phyloP scores from a whole-genome alignment of 1,140 invertebrate genomes.

The Aphaenogaster floridana region DNA sequence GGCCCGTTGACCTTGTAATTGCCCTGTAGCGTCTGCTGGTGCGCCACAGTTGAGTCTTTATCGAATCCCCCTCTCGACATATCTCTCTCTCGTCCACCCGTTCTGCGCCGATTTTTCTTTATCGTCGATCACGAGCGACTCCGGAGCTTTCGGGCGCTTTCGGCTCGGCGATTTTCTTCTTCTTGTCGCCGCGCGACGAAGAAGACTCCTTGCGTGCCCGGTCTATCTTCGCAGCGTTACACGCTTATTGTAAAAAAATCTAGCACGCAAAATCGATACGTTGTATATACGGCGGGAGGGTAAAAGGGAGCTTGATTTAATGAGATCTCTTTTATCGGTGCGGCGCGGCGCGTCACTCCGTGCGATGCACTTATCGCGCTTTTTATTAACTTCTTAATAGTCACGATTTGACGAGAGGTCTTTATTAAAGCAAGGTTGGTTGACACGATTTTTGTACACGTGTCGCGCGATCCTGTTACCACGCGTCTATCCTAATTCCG shows the following conservation, averaged over 20 bases:
- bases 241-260: neutral
- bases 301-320: slow-evolving; percentile 14
- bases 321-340: slow-evolving; percentile 30
- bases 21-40: slow-evolving; percentile 69
- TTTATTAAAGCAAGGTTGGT: neutral
- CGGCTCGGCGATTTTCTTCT: slow-evolving; percentile 34
- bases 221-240: neutral
- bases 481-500: slow-evolving; percentile 11
- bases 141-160: slow-evolving; percentile 42
- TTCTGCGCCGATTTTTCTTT: slow-evolving; percentile 39
- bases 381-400: neutral
- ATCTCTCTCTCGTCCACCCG: neutral
- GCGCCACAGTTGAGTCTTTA: slow-evolving; percentile 64
- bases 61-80: slow-evolving; percentile 22
- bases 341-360: neutral
- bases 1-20: slow-evolving; percentile 77
- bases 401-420: neutral
- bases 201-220: neutral
- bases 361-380: slow-evolving; percentile 18
- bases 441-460: slow-evolving; percentile 28
- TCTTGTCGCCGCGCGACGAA: slow-evolving; percentile 18
- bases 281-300: no score
- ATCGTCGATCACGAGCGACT: slow-evolving; percentile 47
- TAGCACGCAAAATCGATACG: slow-evolving; percentile 18
- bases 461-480: neutral